These are phyloP conservation scores for Tachuris rubrigastra DNA, from an alignment of 2,113 vertebrate species.

Conservation along the genomic window DNA sequence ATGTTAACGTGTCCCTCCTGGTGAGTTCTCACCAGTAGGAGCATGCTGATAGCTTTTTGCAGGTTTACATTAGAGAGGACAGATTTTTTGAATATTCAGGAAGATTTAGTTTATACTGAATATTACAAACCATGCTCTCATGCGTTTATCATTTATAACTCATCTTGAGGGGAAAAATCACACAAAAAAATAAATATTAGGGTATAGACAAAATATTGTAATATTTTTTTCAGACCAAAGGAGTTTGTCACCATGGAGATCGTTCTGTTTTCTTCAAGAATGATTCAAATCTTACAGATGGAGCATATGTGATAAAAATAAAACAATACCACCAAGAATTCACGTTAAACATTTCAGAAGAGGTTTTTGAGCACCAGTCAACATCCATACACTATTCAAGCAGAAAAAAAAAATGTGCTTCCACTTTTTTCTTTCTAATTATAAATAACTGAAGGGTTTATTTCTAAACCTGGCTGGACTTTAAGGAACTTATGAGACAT, in stretches of 20 bases:
- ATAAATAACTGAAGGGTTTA: not conserved
- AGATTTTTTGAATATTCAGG: not conserved
- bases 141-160: not conserved
- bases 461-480: not conserved
- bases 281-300: conserved; percentile 51
- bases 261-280: conserved; percentile 43
- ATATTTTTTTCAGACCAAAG: not conserved
- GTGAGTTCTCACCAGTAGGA: not conserved
- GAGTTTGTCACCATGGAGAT: conserved; percentile 72
- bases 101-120: not conserved
- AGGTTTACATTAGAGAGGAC: not conserved
- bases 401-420: not conserved
- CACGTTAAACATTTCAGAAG: not conserved
- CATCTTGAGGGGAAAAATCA: not conserved
- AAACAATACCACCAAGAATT: conserved; percentile 34
- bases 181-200: conserved; percentile 13
- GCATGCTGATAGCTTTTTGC: not conserved
- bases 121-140: not conserved
- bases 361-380: not conserved
- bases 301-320: conserved; percentile 64
- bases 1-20: not conserved
- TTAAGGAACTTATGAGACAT: not conserved
- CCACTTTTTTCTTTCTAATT: not conserved
- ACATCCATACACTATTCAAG: not conserved
- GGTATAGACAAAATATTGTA: conserved; percentile 4